Base-by-base conservation (phyloP, 2,888 invertebrate genomes). In the Nezara viridula region DNA sequence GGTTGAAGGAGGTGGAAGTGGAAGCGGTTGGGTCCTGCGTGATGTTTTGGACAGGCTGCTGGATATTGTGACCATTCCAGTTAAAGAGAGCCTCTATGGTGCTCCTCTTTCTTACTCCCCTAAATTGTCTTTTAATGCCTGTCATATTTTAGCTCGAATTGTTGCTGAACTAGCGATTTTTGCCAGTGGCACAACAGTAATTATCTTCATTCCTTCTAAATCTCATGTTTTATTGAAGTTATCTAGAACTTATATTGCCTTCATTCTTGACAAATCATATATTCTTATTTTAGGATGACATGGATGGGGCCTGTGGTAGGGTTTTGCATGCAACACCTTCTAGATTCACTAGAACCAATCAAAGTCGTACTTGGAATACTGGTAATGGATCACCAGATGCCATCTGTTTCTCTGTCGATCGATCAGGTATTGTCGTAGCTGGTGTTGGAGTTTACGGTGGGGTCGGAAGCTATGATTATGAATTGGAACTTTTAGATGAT, bases 311-410 rank as follows among this genome's bases (percentile, higher is more conserved):
- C 0, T 95, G 95, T 91, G 95, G 96, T n/a, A 94, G 97, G 86
- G 96, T 97, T 60, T 94, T 98, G 91, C 95, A 97, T 91, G 95
- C 96, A 85, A 98, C 98, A 0, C 97, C 98, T 0, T 96, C 97
- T 55, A 95, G 99, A 47, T 99, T 99, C 93, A 96, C 97, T 77
- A 95, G 98, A 86, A 96, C 97, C 85, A 98, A 98, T 92, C 96
- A 96, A 91, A 96, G 96, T 86, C 95, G 98, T 85, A 97, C 97
- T 0, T 99, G 99, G 99, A 98, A 99, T 93, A 98, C 98, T 0
- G 98, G 98, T 7, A 98, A 98, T 92, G 98, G 98, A 50, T 98
- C 98, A 19, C 98, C 98, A 0, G 99, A 99, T 93, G 98, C 98
- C 0, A 97, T 99, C 92, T 97, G 97, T 92, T 98, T 99, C 92